These are phyloP conservation scores for Molossus alvarezi DNA, from an alignment of 2,797 vertebrate genomes.

Conservation along the genomic window DNA sequence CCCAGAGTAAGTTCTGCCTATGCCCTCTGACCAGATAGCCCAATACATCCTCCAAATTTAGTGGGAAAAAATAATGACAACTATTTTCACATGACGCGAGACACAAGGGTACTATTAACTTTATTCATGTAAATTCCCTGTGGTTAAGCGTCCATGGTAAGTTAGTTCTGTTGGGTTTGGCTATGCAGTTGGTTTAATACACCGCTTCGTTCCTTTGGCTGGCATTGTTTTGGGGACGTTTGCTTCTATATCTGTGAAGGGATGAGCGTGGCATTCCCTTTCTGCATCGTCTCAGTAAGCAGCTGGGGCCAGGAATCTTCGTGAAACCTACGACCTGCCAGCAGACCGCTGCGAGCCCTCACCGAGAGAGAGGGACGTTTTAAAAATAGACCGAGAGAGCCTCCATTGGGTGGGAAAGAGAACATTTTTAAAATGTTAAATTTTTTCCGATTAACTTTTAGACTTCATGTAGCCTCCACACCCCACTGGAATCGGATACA, in stretches of 20 bases:
- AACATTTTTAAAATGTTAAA: no score
- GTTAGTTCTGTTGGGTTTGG: background rate
- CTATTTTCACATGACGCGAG: background rate
- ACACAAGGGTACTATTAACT: background rate
- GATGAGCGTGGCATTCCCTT: conserved; percentile 6
- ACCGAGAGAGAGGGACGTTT: background rate
- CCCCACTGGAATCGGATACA: background rate
- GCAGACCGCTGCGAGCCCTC: conserved; percentile 1
- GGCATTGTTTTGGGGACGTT: background rate
- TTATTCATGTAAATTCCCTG: no score
- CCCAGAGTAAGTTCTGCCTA: background rate
- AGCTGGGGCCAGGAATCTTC: background rate
- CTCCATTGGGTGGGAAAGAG: background rate
- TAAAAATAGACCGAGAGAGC: background rate
- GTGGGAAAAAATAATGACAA: background rate
- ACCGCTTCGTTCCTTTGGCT: background rate
- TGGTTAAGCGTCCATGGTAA: background rate
- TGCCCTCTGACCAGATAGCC: rapidly evolving
- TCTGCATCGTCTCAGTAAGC: conserved; percentile 24
- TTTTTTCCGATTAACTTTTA: background rate
- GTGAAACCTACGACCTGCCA: conserved; percentile 32
- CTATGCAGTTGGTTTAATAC: background rate
- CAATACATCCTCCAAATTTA: no score
- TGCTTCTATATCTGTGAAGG: conserved; percentile 1
- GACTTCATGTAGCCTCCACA: background rate